Evolutionary conservation across 2,888 invertebrate species (phyloP).

Genomic region (Ceratothoa steindachneri): DNA sequence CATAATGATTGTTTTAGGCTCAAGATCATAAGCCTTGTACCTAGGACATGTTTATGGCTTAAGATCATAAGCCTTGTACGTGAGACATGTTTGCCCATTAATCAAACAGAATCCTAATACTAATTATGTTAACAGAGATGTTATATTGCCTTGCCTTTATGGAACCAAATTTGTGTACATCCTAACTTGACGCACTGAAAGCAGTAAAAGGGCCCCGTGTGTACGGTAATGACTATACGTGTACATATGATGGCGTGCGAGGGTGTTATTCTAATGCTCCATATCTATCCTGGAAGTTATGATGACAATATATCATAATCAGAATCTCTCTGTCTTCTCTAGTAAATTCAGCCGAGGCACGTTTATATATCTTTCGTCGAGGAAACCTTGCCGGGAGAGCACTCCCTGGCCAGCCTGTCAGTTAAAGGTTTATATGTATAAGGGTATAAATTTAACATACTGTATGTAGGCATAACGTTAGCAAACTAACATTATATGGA

Average conservation of each 20-base stretch:
- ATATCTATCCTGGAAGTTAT: constrained; percentile 3
- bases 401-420: not conserved
- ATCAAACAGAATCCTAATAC: not conserved
- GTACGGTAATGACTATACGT: not conserved
- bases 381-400: not conserved
- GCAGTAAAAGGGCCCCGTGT: no score
- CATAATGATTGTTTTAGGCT: not conserved
- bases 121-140: not conserved
- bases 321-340: constrained; percentile 12
- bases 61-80: not conserved
- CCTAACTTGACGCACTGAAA: no score
- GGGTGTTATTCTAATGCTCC: constrained; percentile 10
- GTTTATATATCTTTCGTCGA: not conserved
- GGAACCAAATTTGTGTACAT: not conserved
- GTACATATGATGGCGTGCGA: not conserved
- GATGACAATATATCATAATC: constrained; percentile 13
- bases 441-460: not conserved
- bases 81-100: not conserved
- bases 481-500: not conserved
- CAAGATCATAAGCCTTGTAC: not conserved
- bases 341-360: constrained; percentile 3
- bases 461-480: not conserved
- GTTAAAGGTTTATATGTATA: not conserved
- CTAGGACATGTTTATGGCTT: not conserved
- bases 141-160: not conserved